A percentile compares a stretch with the other conserved stretches of the same genome.
Conservation (phyloP, 2,797 vertebrate species). For the Peromyscus attwateri region DNA sequence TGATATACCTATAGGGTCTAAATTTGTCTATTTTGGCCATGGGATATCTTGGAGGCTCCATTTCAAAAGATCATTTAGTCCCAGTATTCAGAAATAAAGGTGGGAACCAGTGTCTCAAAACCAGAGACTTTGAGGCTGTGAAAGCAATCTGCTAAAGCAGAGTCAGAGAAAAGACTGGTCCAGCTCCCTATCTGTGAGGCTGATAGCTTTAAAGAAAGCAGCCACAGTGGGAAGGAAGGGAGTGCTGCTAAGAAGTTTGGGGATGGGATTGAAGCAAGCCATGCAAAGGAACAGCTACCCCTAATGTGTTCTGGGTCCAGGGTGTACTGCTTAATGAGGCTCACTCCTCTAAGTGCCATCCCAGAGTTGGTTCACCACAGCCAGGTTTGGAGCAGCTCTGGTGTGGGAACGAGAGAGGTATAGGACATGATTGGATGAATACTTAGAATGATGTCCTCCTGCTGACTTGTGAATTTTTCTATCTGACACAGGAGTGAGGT, state of each 20-base stretch:
- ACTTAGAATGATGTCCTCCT: background rate
- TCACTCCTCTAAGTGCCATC: background rate
- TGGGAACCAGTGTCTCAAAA: background rate
- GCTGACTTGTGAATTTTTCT: background rate
- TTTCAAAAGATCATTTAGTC: background rate
- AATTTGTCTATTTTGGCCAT: background rate
- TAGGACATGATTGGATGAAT: background rate
- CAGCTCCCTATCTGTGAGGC: background rate
- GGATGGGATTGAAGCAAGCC: background rate
- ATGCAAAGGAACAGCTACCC: background rate
- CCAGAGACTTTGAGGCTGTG: background rate
- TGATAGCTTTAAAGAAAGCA: background rate
- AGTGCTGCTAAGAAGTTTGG: background rate
- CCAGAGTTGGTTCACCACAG: background rate
- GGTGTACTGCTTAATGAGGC: background rate
- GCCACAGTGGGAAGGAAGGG: background rate
- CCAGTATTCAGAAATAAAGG: background rate
- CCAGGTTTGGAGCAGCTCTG: background rate
- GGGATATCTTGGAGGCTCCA: background rate
- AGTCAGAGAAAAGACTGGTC: background rate
- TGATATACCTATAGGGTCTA: too few species aligned
- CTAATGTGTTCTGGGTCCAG: background rate
- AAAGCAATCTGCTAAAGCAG: background rate
- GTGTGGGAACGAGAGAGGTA: background rate
- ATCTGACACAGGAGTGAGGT: background rate